Conservation (phyloP, 2,113 vertebrate species). For the Atlantisia rogersi region DNA sequence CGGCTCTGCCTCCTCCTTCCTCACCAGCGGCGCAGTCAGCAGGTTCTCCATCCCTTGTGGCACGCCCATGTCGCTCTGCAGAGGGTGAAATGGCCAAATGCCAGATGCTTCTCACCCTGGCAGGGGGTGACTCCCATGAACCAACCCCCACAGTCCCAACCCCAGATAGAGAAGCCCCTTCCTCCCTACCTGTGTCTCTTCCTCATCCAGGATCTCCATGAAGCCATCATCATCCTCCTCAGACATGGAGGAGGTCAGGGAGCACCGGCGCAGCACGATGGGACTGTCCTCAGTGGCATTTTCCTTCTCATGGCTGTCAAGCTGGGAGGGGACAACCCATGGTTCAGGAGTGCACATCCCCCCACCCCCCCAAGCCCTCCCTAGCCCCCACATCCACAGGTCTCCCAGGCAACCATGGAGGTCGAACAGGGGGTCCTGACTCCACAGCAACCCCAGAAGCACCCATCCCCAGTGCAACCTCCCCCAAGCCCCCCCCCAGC, state of each 20-base stretch:
- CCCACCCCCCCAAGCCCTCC: neutral
- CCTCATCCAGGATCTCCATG: constrained; percentile 84
- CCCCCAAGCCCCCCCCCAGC: too few relatives aligned
- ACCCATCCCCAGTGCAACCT: too few relatives aligned
- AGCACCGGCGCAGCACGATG: constrained; percentile 66
- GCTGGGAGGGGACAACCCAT: neutral
- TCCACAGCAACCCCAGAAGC: too few relatives aligned
- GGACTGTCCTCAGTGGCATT: constrained; percentile 71
- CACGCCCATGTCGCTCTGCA: constrained; percentile 74
- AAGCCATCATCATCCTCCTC: constrained; percentile 86
- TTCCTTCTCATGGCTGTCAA: constrained; percentile 50
- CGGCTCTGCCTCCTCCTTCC: constrained; percentile 57
- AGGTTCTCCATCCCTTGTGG: constrained; percentile 86
- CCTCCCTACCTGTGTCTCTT: constrained; percentile 68
- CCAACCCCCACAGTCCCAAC: accelerated
- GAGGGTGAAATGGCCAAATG: neutral
- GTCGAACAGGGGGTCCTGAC: neutral
- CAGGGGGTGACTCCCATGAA: neutral
- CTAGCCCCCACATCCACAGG: neutral
- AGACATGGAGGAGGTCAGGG: constrained; percentile 66
- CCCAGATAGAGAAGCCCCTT: neutral
- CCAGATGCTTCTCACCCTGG: neutral
- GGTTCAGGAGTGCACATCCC: neutral
- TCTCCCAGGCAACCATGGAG: neutral
- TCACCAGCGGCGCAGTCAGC: constrained; percentile 88